A percentile compares a stretch with the other conserved stretches of the same genome.
phyloP scores from a whole-genome alignment of 1,140 invertebrate species.

The Stratiolaelaps scimitus region DNA sequence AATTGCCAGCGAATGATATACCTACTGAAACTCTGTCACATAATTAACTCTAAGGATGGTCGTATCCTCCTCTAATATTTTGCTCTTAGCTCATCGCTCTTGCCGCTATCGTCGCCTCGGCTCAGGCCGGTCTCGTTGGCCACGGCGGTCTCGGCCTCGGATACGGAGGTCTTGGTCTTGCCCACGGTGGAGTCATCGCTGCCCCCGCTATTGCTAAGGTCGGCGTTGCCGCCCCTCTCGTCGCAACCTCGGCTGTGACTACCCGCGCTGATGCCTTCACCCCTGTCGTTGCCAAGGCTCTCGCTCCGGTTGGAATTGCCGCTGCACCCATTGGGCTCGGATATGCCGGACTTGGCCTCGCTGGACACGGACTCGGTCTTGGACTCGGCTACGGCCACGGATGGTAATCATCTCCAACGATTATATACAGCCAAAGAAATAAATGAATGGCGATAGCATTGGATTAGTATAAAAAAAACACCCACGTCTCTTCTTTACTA shows the following conservation, averaged over 20 bases:
- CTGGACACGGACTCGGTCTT: not conserved
- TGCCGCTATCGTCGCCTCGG: not conserved
- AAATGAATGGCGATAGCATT: not conserved
- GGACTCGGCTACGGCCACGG: slow-evolving; percentile 3
- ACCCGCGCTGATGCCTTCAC: slow-evolving; percentile 19
- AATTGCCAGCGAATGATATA: no score
- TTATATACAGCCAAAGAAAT: not conserved
- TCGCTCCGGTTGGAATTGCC: not conserved
- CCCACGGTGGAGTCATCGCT: not conserved
- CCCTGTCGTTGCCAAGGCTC: not conserved
- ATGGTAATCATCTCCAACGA: slow-evolving; percentile 1
- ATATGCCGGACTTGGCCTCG: not conserved
- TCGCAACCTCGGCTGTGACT: slow-evolving; percentile 9
- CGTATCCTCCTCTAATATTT: not conserved
- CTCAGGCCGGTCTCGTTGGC: slow-evolving; percentile 12
- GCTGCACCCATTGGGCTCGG: not conserved
- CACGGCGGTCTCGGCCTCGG: slow-evolving; percentile 12
- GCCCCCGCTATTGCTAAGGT: not conserved
- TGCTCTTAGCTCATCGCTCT: not conserved
- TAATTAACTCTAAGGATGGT: no score
- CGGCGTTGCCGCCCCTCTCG: not conserved
- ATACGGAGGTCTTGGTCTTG: slow-evolving; percentile 3
- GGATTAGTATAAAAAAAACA: not conserved
- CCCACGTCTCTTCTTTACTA: not conserved
- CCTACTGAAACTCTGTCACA: no score